Conservation (phyloP, 2,113 vertebrate genomes). For the Burhinus bistriatus region DNA sequence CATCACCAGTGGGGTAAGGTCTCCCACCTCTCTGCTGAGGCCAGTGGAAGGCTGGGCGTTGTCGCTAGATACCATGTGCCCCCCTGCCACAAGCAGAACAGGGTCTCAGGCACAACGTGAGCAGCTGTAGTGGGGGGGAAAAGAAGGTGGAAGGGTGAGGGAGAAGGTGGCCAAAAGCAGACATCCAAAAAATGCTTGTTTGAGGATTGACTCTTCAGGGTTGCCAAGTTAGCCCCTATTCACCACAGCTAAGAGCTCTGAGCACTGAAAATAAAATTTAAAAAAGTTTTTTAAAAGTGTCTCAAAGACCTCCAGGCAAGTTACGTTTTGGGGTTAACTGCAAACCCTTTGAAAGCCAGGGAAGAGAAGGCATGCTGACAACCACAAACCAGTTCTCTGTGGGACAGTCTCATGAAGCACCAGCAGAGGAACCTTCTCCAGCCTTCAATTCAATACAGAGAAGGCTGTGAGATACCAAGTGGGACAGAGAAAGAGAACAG, state of each 20-base stretch:
- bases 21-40: background rate
- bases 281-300: background rate
- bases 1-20: background rate
- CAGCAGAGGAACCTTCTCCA: background rate
- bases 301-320: constrained; percentile 27
- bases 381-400: background rate
- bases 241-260: background rate
- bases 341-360: constrained; percentile 29
- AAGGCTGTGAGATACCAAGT: background rate
- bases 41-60: background rate
- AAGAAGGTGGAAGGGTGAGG: background rate
- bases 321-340: background rate
- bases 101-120: background rate
- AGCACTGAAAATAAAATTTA: background rate
- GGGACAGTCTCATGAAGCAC: background rate
- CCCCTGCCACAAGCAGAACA: background rate
- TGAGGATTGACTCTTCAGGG: constrained; percentile 45
- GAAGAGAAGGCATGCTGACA: background rate
- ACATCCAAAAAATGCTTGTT: background rate
- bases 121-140: background rate
- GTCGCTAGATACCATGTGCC: background rate
- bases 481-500: background rate
- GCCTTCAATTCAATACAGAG: background rate
- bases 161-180: background rate
- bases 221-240: background rate